Percentiles rank a stretch among this genome's conserved stretches.
phyloP scores from a whole-genome alignment of 2,113 vertebrate genomes.

The Eolophus roseicapilla region DNA sequence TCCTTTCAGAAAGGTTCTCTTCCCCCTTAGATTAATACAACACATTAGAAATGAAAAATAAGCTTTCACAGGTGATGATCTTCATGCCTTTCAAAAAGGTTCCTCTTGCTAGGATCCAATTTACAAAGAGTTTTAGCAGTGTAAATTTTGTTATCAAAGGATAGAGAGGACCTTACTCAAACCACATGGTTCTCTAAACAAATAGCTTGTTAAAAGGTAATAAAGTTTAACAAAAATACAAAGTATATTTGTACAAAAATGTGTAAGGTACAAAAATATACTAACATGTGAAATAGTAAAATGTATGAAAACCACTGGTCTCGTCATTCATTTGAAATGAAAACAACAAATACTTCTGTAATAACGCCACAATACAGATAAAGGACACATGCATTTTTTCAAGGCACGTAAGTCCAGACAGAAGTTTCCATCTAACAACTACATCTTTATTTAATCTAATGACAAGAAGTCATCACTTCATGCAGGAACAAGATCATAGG shows the following conservation, averaged over 20 bases:
- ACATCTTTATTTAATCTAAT: background rate
- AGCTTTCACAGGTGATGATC: background rate
- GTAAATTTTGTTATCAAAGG: background rate
- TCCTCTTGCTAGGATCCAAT: background rate
- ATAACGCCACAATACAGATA: background rate
- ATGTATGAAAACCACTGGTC: background rate
- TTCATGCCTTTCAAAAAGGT: background rate
- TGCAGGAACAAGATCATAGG: background rate
- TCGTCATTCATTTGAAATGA: background rate
- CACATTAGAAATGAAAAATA: background rate
- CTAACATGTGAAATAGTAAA: background rate
- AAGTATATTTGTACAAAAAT: background rate
- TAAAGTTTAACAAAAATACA: background rate
- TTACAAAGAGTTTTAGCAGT: background rate
- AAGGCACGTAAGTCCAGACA: background rate
- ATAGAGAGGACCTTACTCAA: background rate
- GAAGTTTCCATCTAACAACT: background rate
- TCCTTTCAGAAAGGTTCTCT: background rate
- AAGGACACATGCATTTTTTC: background rate
- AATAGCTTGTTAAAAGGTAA: background rate
- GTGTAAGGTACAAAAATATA: background rate
- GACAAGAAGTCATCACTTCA: background rate
- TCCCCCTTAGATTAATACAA: background rate
- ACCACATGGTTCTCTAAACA: background rate
- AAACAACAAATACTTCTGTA: background rate